Evolutionary conservation across 37 sponge, comb jelly and placozoan species (phyloP), one percentile per base, ranked within the genome.

Genomic region (Lycopodina hypogea): DNA sequence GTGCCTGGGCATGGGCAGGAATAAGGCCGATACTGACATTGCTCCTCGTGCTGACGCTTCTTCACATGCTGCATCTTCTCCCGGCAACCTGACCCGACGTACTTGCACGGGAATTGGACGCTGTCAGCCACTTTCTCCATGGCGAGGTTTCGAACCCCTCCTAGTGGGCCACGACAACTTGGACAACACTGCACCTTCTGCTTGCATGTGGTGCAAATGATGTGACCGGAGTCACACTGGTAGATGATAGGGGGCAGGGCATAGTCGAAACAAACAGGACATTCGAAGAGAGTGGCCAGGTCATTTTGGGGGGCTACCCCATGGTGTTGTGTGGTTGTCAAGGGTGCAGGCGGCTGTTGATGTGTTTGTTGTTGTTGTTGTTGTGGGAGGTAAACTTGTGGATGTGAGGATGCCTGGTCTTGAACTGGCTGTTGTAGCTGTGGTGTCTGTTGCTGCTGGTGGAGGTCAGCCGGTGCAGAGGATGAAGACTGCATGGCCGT

Each of bases 251-350:
- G 99, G 3, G 99, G 99, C 1, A 95, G 86, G n/a, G 95, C 96
- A 61, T 97, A 97, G 80, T 97, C 99, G 75, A 89, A 97, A 58
- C 99, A 97, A 41, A 97, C 96, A 0, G 99, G 99, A 69, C 99
- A 97, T 75, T 97, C 99, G 66, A 97, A 97, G 14, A 93, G 83
- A 63, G 69, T 69, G 0, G 93, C 87, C 62, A 94, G 76, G 42
- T 97, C 95, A 28, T 72, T 71, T 32, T 65, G 66, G 26, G 66
- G 66, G 66, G 66, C 30, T 9, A 32, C 66, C 66, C 66, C 66
- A 4, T 28, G 66, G 26, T 32, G 26, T 7, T 26, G 6, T 21
- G 61, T 6, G 6, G 61, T 14, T 37, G 41, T 12, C 45, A 29
- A 35, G 55, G 38, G 11, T 36, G 74, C 3, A 23, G 26, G 68